Conservation (phyloP, 2,888 invertebrate species). For the Brachyptera putata region DNA sequence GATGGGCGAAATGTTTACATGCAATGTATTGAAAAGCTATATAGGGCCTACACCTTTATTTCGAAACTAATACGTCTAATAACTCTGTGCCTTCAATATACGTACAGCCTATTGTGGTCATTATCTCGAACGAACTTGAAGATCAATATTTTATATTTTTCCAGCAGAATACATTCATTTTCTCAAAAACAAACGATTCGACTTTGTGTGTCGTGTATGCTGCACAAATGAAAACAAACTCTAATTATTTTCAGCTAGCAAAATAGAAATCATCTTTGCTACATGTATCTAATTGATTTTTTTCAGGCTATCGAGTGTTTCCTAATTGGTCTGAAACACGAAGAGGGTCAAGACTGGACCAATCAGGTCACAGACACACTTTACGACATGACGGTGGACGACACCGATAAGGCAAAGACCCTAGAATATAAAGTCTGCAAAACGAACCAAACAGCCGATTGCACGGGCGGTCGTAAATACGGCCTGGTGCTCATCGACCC, state of each 20-base stretch:
- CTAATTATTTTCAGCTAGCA: no score
- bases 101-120: no score
- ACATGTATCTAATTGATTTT: not conserved
- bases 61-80: no score
- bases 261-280: no score
- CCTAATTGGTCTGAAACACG: slow-evolving; percentile 51
- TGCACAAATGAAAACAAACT: no score
- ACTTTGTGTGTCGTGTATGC: no score
- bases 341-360: slow-evolving; percentile 49
- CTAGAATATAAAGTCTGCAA: not conserved
- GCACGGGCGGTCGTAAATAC: slow-evolving; percentile 50
- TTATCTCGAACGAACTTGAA: no score
- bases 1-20: no score
- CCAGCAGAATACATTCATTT: not conserved
- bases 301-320: slow-evolving; percentile 59
- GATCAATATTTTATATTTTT: not conserved
- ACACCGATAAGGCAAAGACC: not conserved
- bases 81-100: no score
- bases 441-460: slow-evolving; percentile 26
- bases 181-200: not conserved
- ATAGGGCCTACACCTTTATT: no score
- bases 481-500: slow-evolving; percentile 51
- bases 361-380: slow-evolving; percentile 52
- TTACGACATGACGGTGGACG: slow-evolving; percentile 44
- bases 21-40: no score